These are phyloP conservation scores for Aurelia aurita DNA, from an alignment of 30 jellyfish, hydroid and myxozoan species.

Conservation along the genomic window DNA sequence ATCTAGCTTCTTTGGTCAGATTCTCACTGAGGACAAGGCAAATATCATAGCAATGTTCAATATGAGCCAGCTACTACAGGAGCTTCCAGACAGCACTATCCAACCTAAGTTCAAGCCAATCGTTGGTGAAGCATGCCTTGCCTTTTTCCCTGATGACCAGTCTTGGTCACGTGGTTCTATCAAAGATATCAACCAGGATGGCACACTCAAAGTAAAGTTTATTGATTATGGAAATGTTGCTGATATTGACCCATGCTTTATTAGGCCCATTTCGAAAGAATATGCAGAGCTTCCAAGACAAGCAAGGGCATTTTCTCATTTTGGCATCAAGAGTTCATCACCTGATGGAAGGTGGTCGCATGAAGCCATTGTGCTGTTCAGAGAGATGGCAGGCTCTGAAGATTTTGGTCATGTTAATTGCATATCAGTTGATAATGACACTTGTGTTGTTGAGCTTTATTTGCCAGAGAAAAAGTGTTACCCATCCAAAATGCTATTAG, in stretches of 20 bases:
- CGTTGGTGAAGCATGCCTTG: constrained; percentile 81
- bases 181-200: constrained; percentile 37
- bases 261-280: constrained; percentile 78
- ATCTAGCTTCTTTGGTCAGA: constrained; percentile 71
- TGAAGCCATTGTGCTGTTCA: constrained; percentile 55
- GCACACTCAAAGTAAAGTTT: constrained; percentile 30
- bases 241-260: constrained; percentile 45
- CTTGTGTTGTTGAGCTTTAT: constrained; percentile 36
- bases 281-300: constrained; percentile 58
- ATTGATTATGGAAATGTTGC: constrained; percentile 85
- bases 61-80: constrained; percentile 30
- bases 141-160: constrained; percentile 67
- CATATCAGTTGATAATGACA: constrained; percentile 18
- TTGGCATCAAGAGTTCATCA: constrained; percentile 49
- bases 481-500: constrained; percentile 34
- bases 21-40: constrained; percentile 59
- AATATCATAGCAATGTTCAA: constrained; percentile 43
- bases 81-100: background rate
- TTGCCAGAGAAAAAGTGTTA: constrained; percentile 20
- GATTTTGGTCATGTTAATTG: constrained; percentile 11
- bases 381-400: constrained; percentile 22
- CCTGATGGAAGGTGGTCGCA: constrained; percentile 72
- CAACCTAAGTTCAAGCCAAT: constrained; percentile 42
- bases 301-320: constrained; percentile 69
- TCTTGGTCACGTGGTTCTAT: constrained; percentile 86